Evolutionary conservation across 2,888 invertebrate genomes (phyloP).

Genomic region (Acleris emargana): DNA sequence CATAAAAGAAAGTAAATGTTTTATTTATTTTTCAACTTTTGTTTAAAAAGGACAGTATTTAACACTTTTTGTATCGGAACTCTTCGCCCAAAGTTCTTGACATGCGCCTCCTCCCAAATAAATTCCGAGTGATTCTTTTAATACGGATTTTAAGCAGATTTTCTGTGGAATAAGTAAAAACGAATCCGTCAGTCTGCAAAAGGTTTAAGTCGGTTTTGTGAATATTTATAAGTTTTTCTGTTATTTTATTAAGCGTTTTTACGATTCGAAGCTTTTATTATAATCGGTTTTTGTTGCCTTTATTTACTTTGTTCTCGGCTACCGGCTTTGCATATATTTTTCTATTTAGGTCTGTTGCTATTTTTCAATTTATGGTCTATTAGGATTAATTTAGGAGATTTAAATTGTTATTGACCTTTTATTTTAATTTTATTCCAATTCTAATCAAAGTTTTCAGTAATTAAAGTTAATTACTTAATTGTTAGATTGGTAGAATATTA

Average conservation of each 20-base stretch:
- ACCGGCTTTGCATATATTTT: constrained; percentile 28
- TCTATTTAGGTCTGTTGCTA: constrained; percentile 18
- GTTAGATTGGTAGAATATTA: too few species aligned
- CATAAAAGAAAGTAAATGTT: not conserved
- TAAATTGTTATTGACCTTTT: too few species aligned
- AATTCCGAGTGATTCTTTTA: constrained; percentile 83
- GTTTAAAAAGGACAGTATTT: not conserved
- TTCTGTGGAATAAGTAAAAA: constrained; percentile 83
- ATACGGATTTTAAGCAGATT: constrained; percentile 84
- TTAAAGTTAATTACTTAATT: too few species aligned
- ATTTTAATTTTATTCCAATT: too few species aligned
- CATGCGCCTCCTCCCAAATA: constrained; percentile 63
- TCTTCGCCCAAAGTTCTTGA: constrained; percentile 38
- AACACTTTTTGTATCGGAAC: not conserved
- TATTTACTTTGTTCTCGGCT: constrained; percentile 20
- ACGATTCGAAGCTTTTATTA: constrained; percentile 56
- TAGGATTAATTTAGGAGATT: too few species aligned
- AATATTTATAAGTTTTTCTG: constrained; percentile 83
- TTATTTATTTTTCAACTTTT: not conserved
- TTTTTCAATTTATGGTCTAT: not conserved
- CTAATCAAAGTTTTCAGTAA: too few species aligned
- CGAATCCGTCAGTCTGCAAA: constrained; percentile 81
- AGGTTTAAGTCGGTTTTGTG: constrained; percentile 74
- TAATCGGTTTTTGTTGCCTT: constrained; percentile 52
- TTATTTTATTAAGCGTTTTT: constrained; percentile 75